A percentile compares a stretch with the other conserved stretches of the same genome.
Evolutionary conservation across 2,888 invertebrate species (phyloP).

Genomic region (Chrysolina haemoptera): DNA sequence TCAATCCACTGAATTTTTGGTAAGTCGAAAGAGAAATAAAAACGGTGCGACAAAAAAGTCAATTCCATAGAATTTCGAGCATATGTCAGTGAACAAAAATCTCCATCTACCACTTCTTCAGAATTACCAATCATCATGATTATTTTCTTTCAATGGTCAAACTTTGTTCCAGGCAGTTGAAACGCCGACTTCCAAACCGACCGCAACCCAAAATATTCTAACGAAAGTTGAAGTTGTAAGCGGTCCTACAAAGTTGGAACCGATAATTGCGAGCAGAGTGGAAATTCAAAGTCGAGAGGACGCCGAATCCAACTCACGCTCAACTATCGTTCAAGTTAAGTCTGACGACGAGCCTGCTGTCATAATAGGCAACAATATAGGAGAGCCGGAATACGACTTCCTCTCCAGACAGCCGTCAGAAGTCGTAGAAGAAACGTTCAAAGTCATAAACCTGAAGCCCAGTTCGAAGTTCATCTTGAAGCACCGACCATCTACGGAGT

Average conservation of each 20-base stretch:
- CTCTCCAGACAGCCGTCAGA: constrained; percentile 88
- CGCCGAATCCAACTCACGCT: constrained; percentile 61
- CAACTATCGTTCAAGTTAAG: constrained; percentile 59
- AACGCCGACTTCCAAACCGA: constrained; percentile 30
- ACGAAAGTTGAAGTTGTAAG: constrained; percentile 67
- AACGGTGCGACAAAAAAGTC: too few relatives aligned
- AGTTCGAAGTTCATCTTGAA: constrained; percentile 74
- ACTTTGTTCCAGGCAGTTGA: constrained; percentile 46
- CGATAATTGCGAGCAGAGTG: constrained; percentile 73
- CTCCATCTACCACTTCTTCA: too few relatives aligned
- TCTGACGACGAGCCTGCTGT: constrained; percentile 75
- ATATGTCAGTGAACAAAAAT: too few relatives aligned
- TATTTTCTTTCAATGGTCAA: not conserved
- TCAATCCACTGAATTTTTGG: too few relatives aligned
- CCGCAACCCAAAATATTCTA: constrained; percentile 38
- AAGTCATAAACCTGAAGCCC: constrained; percentile 85
- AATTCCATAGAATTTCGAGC: too few relatives aligned
- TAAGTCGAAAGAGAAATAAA: too few relatives aligned
- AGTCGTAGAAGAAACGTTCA: constrained; percentile 86
- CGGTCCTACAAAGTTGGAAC: constrained; percentile 58
- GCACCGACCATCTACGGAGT: constrained; percentile 69
- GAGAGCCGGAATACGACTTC: constrained; percentile 88
- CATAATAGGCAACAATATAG: constrained; percentile 69
- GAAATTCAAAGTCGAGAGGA: constrained; percentile 61
- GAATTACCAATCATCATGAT: too few relatives aligned